Evolutionary conservation across 1,140 invertebrate genomes (phyloP).

Genomic region (Metaphire vulgaris): DNA sequence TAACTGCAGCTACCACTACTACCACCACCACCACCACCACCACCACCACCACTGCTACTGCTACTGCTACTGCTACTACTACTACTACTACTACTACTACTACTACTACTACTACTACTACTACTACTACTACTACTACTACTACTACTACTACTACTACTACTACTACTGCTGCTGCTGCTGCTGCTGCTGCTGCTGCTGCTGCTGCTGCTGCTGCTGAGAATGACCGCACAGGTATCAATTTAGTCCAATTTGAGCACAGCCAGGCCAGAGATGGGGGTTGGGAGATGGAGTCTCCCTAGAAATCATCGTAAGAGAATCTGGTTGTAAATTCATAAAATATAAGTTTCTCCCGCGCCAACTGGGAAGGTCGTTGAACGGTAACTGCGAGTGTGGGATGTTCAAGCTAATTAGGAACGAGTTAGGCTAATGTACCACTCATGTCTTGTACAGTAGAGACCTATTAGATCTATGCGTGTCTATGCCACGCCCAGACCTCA

Average conservation of each 20-base stretch:
- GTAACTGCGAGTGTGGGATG: not conserved
- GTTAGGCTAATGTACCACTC: not conserved
- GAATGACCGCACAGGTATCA: too few species aligned
- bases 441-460: too few species aligned
- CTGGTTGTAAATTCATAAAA: not conserved
- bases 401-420: not conserved
- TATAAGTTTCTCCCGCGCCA: not conserved
- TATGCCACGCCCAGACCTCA: too few species aligned
- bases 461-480: too few species aligned
- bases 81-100: not conserved
- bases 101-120: not conserved
- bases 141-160: conserved; percentile 2
- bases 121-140: not conserved
- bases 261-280: not conserved
- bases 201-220: not conserved
- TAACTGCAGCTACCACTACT: not conserved
- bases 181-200: not conserved
- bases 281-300: not conserved
- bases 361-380: not conserved
- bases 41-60: not conserved
- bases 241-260: too few species aligned
- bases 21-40: not conserved
- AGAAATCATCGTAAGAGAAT: not conserved
- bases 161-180: not conserved
- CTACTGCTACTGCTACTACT: not conserved